These are phyloP conservation scores for Amblyornis subalaris DNA, from an alignment of 2,113 vertebrate genomes.

Conservation along the genomic window DNA sequence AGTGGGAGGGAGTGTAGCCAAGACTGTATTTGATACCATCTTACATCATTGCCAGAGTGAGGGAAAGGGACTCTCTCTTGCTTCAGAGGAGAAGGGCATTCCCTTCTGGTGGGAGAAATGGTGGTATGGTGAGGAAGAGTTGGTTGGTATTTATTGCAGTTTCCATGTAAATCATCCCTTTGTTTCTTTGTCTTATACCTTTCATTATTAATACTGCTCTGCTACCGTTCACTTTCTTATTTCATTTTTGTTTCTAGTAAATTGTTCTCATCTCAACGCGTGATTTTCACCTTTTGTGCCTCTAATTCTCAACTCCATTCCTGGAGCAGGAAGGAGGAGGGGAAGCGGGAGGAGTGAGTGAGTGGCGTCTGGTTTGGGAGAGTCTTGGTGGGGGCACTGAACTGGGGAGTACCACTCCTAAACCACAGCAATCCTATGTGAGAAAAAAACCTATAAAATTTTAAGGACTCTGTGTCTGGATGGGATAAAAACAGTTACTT, in stretches of 20 bases:
- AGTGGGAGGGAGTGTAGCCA: not conserved
- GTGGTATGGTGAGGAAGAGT: not conserved
- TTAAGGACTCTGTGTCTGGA: not conserved
- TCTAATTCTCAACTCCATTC: not conserved
- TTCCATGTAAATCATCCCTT: not conserved
- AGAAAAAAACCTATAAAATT: not conserved
- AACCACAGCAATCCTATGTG: not conserved
- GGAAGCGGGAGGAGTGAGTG: rapidly evolving
- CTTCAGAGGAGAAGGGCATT: too few species aligned
- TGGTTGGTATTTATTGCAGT: not conserved
- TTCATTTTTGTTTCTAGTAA: not conserved
- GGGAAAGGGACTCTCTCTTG: not conserved
- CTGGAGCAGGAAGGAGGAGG: not conserved
- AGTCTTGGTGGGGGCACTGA: not conserved
- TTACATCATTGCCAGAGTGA: not conserved
- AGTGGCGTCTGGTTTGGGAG: not conserved
- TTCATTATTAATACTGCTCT: not conserved
- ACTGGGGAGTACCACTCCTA: not conserved
- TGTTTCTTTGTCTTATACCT: not conserved
- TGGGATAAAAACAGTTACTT: not conserved
- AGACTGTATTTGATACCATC: not conserved
- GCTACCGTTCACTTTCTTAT: not conserved
- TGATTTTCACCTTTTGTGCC: not conserved
- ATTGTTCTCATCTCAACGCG: not conserved
- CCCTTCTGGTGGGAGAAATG: not conserved